Percentiles rank a stretch among this genome's conserved stretches.
Conservation (phyloP, 2,113 vertebrate genomes). For the Agapornis roseicollis region DNA sequence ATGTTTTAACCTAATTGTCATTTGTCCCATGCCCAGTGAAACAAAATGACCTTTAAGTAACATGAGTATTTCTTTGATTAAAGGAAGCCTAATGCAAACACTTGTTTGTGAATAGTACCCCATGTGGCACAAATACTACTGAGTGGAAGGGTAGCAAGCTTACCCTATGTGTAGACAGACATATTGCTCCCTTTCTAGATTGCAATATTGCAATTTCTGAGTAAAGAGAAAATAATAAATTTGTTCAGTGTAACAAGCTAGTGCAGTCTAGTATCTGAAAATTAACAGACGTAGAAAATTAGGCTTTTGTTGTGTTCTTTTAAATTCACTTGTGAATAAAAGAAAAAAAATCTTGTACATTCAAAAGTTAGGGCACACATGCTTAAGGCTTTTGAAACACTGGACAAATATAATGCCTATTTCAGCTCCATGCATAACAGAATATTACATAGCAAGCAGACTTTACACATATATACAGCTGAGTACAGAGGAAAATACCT, state of each 20-base stretch:
- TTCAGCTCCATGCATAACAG: conserved; percentile 75
- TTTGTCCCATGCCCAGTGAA: conserved; percentile 46
- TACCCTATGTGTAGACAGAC: not conserved
- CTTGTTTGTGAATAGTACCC: conserved; percentile 9
- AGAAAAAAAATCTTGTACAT: conserved; percentile 60
- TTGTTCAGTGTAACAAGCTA: not conserved
- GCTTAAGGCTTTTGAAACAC: conserved; percentile 79
- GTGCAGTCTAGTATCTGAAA: conserved; percentile 35
- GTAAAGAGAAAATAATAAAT: conserved; percentile 1
- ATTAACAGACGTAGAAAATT: conserved; percentile 63
- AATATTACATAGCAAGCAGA: conserved; percentile 72
- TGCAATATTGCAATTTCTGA: conserved; percentile 2
- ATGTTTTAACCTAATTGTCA: not conserved
- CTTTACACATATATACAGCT: conserved; percentile 66
- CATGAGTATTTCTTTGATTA: not conserved
- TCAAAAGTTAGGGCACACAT: conserved; percentile 75
- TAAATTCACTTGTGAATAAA: conserved; percentile 46
- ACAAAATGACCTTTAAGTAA: conserved; percentile 43
- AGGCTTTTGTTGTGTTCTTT: conserved; percentile 37
- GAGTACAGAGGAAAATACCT: conserved; percentile 62
- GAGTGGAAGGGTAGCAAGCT: not conserved
- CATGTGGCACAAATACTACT: not conserved
- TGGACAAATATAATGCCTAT: conserved; percentile 66
- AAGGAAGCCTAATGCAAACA: conserved; percentile 24
- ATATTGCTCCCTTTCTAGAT: not conserved